Evolutionary conservation across 2,797 vertebrate species (phyloP).

Genomic region (Knipowitschia caucasica): DNA sequence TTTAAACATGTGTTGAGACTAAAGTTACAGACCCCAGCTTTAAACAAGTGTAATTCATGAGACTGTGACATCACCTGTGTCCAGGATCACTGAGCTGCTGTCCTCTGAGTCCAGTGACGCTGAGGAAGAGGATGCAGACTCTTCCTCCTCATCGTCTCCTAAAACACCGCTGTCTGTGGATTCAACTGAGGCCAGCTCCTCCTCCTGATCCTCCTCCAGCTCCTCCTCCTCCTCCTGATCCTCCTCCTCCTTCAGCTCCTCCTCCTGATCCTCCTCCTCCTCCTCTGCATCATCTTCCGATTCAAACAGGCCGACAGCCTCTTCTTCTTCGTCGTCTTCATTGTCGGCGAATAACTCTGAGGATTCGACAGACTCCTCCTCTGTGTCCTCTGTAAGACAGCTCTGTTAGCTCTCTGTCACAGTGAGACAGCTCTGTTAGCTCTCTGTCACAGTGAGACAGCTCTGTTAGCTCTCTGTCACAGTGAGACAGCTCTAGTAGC

Average conservation of each 20-base stretch:
- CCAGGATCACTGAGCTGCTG: not conserved
- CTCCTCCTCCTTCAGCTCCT: constrained; percentile 1
- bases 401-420: too few relatives aligned
- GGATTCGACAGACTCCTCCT: constrained; percentile 44
- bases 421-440: too few relatives aligned
- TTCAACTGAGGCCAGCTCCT: constrained; percentile 5
- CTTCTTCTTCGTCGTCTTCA: constrained; percentile 54
- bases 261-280: constrained; percentile 1
- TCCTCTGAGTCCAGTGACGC: not conserved
- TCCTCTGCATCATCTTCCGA: constrained; percentile 17
- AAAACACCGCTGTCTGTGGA: constrained; percentile 56
- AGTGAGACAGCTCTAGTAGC: too few relatives aligned
- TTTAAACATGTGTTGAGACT: too few relatives aligned
- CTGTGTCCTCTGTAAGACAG: constrained; percentile 42
- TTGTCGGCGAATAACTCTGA: constrained; percentile 64
- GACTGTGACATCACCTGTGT: too few relatives aligned
- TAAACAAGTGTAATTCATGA: too few relatives aligned
- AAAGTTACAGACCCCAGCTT: too few relatives aligned
- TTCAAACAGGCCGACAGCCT: constrained; percentile 31
- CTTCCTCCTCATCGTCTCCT: constrained; percentile 54
- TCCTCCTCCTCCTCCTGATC: constrained; percentile 10
- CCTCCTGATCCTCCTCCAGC: not conserved
- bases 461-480: too few relatives aligned
- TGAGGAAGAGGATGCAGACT: constrained; percentile 18
- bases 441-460: too few relatives aligned